A percentile compares a stretch with the other conserved stretches of the same genome.
Evolutionary conservation across 2,888 invertebrate genomes (phyloP).

Genomic region (Pseudococcus jackbeardsleyi): DNA sequence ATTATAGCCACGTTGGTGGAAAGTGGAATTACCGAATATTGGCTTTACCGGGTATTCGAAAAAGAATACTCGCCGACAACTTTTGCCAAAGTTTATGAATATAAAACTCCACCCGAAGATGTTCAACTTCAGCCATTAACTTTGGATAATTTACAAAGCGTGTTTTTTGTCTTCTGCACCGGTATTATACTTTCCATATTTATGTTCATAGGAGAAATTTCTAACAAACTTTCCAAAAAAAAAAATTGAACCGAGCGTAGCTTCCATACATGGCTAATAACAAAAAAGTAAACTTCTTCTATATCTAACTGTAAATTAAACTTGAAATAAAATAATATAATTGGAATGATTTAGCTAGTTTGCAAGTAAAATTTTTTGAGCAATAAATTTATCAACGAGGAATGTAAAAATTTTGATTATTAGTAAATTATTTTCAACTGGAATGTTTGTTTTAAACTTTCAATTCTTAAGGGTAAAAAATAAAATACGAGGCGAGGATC

Average conservation of each 20-base stretch:
- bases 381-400: neutral
- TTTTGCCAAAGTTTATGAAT: conserved; percentile 66
- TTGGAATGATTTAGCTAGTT: neutral
- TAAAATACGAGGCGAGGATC: neutral
- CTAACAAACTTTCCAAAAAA: neutral
- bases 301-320: neutral
- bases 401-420: neutral
- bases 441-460: neutral
- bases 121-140: conserved; percentile 60
- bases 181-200: conserved; percentile 60
- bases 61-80: conserved; percentile 59
- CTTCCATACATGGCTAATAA: neutral
- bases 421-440: neutral
- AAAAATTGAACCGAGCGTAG: neutral
- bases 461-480: neutral
- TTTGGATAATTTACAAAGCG: conserved; percentile 64
- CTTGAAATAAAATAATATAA: neutral
- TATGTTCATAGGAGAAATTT: conserved; percentile 64
- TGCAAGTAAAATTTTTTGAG: neutral
- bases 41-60: conserved; percentile 65
- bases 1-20: conserved; percentile 65
- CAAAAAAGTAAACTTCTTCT: neutral
- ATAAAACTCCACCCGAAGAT: conserved; percentile 55
- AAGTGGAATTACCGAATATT: conserved; percentile 66
- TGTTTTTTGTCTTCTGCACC: conserved; percentile 62